Conservation (phyloP, 2,797 vertebrate genomes). For the Mormyrops boulengeri region DNA sequence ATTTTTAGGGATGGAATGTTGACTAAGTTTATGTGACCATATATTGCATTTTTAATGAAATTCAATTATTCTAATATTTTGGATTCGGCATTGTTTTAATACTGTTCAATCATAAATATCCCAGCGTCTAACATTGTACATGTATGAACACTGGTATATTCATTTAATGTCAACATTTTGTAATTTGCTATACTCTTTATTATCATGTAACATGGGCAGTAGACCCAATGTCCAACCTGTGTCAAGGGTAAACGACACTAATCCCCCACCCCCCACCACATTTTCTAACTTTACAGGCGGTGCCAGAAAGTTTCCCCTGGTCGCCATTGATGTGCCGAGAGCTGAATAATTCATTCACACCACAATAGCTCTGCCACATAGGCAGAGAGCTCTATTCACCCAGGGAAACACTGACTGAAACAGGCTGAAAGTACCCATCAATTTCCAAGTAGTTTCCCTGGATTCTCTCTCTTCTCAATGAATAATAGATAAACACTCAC, state of each 20-base stretch:
- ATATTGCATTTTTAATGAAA: not conserved
- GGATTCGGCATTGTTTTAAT: not conserved
- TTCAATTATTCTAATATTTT: not conserved
- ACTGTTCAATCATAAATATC: not conserved
- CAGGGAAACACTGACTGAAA: slow-evolving; percentile 36
- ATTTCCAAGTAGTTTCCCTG: slow-evolving; percentile 46
- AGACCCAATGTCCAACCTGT: not conserved
- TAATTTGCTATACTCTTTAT: not conserved
- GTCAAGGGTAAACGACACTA: not conserved
- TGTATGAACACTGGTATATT: not conserved
- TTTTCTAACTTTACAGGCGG: slow-evolving; percentile 38
- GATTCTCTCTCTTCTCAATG: slow-evolving; percentile 32
- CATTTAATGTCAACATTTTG: not conserved
- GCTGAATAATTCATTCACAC: slow-evolving; percentile 57
- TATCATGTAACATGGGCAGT: not conserved
- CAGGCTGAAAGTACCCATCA: slow-evolving; percentile 56
- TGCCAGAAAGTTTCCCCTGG: slow-evolving; percentile 43
- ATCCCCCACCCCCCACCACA: slow-evolving; percentile 27
- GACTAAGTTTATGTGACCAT: not conserved
- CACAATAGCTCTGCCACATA: slow-evolving; percentile 58
- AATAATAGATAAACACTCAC: slow-evolving; percentile 47
- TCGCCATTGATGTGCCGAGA: slow-evolving; percentile 44
- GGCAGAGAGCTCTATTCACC: slow-evolving; percentile 47
- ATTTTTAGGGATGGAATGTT: not conserved
- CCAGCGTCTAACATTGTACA: not conserved